A percentile compares a stretch with the other conserved stretches of the same genome.
Evolutionary conservation across 2,888 invertebrate genomes (phyloP).

Genomic region (Sturmia bella): DNA sequence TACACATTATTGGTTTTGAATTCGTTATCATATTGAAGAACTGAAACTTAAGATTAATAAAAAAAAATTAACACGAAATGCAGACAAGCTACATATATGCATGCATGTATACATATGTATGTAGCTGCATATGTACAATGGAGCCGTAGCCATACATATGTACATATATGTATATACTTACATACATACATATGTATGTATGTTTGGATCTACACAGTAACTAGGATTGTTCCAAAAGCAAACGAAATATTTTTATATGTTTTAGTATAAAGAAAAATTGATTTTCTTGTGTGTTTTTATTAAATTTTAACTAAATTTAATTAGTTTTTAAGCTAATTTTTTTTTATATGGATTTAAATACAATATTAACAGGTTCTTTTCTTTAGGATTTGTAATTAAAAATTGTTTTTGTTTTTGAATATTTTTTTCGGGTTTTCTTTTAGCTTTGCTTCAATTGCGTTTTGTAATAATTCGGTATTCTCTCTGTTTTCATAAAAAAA

Average conservation of each 20-base stretch:
- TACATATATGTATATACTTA: neutral
- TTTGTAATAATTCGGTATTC: constrained; percentile 20
- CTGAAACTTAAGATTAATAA: constrained; percentile 6
- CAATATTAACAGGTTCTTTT: constrained; percentile 67
- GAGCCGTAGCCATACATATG: no score
- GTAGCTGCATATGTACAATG: no score
- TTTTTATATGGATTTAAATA: constrained; percentile 61
- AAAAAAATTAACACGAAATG: constrained; percentile 10
- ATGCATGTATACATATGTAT: no score
- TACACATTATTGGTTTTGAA: constrained; percentile 24
- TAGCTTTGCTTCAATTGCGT: constrained; percentile 50
- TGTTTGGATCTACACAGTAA: neutral
- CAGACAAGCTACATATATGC: neutral
- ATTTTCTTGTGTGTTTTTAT: constrained; percentile 66
- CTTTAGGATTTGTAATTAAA: constrained; percentile 62
- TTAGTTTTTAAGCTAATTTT: constrained; percentile 68
- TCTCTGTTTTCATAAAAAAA: constrained; percentile 69
- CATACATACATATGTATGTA: neutral
- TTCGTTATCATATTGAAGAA: constrained; percentile 46
- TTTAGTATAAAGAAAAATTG: constrained; percentile 60
- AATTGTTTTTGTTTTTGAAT: constrained; percentile 63
- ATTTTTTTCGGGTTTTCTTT: constrained; percentile 16
- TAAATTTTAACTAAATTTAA: constrained; percentile 74
- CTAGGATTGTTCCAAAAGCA: constrained; percentile 8
- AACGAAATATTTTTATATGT: constrained; percentile 22